Evolutionary conservation across 2,888 invertebrate species (phyloP), one percentile per base, ranked within the genome.

Genomic region (Drosophila mimetica): DNA sequence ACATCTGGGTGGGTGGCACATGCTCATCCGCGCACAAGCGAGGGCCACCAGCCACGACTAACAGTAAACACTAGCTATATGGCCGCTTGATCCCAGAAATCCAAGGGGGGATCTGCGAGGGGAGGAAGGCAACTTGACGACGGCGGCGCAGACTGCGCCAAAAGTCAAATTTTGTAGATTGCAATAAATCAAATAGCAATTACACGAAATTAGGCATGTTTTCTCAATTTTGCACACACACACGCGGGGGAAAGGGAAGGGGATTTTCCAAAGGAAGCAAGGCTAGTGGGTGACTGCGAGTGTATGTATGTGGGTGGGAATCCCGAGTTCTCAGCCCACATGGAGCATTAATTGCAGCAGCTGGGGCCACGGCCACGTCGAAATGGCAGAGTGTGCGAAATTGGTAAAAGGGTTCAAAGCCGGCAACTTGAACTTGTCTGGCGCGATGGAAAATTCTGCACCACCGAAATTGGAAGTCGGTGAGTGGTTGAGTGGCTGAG

Each of bases 141-240:
- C 30, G 54, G 34, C 42, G n/a, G 48, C 63, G 46, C 72, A 78
- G 76, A 75, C 84, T 88, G 88, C 86, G 81, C 79, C 87, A 89
- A 88, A 89, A 90, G 86, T 89, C 89, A 90, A 89, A 89, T 83
- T 89, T 89, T 82, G 75, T 84, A 89, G 88, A 86, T 89, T 85
- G 87, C 81, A 90, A 90, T 90, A 90, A 90, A 90, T 90, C 90
- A 90, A 89, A 90, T 88, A 81, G 90, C 90, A 90, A 90, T 90
- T 90, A 90, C 90, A 90, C 77, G 87, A 90, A 90, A 89, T 90
- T 90, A 90, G 89, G 89, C 89, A 88, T 90, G 90, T 90, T 89
- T 86, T 81, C 88, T 88, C 86, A 80, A 89, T 82, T 88, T 79
- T 71, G 69, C 76, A 71, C 82, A 79, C 64, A 79, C 64, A 77